Evolutionary conservation across 2,888 invertebrate species (phyloP).

Genomic region (Hololepta plana): DNA sequence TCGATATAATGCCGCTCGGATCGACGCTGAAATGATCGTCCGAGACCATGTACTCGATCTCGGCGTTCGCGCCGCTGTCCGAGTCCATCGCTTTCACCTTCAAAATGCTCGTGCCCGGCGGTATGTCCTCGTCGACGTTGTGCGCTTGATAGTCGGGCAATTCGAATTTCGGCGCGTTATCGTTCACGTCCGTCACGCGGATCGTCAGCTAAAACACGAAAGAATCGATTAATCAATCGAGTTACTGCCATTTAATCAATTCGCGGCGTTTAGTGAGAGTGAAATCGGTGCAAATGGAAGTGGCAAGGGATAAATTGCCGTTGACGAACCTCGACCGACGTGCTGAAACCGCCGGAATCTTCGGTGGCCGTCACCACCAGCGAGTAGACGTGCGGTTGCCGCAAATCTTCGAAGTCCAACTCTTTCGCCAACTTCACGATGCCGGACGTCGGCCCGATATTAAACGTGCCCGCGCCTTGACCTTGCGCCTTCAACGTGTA

Average conservation of each 20-base stretch:
- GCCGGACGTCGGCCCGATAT: slow-evolving; percentile 85
- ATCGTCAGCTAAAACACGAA: slow-evolving; percentile 59
- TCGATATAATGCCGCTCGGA: slow-evolving; percentile 79
- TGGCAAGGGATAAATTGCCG: too few species aligned
- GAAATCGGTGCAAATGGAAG: too few species aligned
- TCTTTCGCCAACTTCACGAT: slow-evolving; percentile 91
- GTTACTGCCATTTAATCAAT: too few species aligned
- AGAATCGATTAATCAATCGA: slow-evolving; percentile 3
- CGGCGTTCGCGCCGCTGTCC: slow-evolving; percentile 88
- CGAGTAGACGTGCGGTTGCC: slow-evolving; percentile 87
- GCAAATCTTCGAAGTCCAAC: slow-evolving; percentile 89
- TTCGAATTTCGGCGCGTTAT: slow-evolving; percentile 93
- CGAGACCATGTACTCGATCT: slow-evolving; percentile 79
- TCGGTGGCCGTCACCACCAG: slow-evolving; percentile 88
- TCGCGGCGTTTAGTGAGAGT: too few species aligned
- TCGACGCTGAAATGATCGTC: slow-evolving; percentile 93
- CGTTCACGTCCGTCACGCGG: slow-evolving; percentile 90
- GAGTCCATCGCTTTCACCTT: slow-evolving; percentile 92
- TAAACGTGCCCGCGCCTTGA: slow-evolving; percentile 87
- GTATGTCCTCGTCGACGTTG: slow-evolving; percentile 89
- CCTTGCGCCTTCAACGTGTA: slow-evolving; percentile 89
- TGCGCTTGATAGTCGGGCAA: slow-evolving; percentile 93
- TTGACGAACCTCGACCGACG: slow-evolving; percentile 66
- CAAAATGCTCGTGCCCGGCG: slow-evolving; percentile 78
- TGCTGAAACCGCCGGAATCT: slow-evolving; percentile 93